Conservation (phyloP, 2,113 vertebrate genomes). For the Deroptyus accipitrinus region DNA sequence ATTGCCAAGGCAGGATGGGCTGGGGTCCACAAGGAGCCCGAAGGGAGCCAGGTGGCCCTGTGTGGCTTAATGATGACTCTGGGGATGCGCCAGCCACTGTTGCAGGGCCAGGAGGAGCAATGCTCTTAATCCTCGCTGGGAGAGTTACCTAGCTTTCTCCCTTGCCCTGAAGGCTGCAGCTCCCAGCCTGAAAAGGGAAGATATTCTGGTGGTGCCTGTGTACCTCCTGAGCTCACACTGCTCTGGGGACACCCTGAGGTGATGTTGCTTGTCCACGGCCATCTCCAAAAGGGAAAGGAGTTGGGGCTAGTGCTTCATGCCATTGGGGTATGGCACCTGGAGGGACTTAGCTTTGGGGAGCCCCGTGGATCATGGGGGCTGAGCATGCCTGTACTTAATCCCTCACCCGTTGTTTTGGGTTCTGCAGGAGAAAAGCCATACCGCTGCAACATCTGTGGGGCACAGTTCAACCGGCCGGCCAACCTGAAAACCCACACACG, state of each 20-base stretch:
- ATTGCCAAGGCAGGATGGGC: fast-evolving
- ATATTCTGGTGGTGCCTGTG: fast-evolving
- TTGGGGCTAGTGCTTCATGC: not conserved
- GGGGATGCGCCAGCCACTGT: not conserved
- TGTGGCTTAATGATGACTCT: not conserved
- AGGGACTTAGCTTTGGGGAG: not conserved
- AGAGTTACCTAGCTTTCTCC: not conserved
- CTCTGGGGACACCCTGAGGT: fast-evolving
- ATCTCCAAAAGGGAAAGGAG: not conserved
- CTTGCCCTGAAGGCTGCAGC: not conserved
- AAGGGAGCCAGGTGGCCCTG: not conserved
- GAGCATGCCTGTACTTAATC: not conserved
- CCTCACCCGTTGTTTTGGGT: not conserved
- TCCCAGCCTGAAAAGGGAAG: not conserved
- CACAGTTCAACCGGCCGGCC: conserved; percentile 96
- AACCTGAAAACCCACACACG: conserved; percentile 97
- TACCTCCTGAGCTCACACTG: not conserved
- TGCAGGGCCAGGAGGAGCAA: fast-evolving
- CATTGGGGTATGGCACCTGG: not conserved
- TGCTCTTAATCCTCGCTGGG: not conserved
- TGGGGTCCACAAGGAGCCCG: not conserved
- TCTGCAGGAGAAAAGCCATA: conserved; percentile 92
- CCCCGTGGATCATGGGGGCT: fast-evolving
- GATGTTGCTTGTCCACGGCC: not conserved
- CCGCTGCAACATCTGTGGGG: conserved; percentile 93